These are phyloP conservation scores for Mirounga angustirostris DNA, from an alignment of 2,113 vertebrate genomes.

Conservation along the genomic window DNA sequence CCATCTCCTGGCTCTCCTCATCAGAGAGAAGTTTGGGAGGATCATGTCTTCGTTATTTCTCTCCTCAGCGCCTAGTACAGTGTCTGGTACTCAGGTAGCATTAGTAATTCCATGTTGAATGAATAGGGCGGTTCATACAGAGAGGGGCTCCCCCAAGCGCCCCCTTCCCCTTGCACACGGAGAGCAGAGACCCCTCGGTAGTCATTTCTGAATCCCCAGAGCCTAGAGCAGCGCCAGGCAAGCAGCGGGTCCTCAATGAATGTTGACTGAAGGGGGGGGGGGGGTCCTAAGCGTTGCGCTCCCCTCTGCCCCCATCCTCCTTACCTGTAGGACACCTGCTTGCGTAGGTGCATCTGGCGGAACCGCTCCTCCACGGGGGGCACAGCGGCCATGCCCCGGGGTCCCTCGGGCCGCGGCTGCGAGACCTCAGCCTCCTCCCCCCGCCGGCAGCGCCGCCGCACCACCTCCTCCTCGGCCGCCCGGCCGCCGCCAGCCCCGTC, in stretches of 20 bases:
- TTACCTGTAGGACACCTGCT: constrained; percentile 97
- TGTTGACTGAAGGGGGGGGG: not conserved
- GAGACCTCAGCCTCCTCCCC: constrained; percentile 63
- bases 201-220: not conserved
- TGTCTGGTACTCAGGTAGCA: not conserved
- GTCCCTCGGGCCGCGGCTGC: constrained; percentile 61
- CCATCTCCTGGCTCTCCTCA: not conserved
- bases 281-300: not conserved
- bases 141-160: not conserved
- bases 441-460: constrained; percentile 64
- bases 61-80: not conserved
- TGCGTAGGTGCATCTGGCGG: constrained; percentile 90
- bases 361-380: constrained; percentile 88
- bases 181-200: not conserved
- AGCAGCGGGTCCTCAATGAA: not conserved
- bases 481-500: constrained; percentile 43
- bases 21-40: not conserved
- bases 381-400: constrained; percentile 5
- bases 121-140: not conserved
- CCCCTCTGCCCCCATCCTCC: constrained; percentile 39
- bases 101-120: not conserved
- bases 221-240: not conserved
- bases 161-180: not conserved
- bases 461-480: constrained; percentile 62
- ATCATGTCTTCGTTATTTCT: not conserved